A percentile compares a stretch with the other conserved stretches of the same genome.
These are phyloP conservation scores for Theodoxus fluviatilis DNA, from an alignment of 2,888 invertebrate genomes.

Conservation along the genomic window DNA sequence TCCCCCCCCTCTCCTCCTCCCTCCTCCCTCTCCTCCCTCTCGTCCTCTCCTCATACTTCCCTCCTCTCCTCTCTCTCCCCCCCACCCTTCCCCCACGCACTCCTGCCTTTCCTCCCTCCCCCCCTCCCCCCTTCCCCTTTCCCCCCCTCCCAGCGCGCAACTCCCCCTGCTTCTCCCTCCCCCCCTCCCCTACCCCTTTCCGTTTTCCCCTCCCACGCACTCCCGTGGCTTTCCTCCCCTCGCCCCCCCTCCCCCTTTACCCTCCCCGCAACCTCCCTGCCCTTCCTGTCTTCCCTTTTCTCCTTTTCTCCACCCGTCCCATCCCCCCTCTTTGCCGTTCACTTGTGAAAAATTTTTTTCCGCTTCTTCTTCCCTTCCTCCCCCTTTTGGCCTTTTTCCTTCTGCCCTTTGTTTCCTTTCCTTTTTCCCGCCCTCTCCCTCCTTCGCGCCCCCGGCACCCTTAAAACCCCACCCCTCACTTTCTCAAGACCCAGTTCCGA, in stretches of 20 bases:
- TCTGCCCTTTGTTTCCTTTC: no score
- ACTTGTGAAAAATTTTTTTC: no score
- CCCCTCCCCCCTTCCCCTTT: neutral
- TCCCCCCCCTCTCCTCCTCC: conserved; percentile 7
- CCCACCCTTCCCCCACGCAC: neutral
- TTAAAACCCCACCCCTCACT: no score
- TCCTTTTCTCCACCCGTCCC: no score
- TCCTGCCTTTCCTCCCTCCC: conserved; percentile 3
- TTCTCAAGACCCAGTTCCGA: no score
- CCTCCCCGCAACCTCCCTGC: conserved; percentile 2
- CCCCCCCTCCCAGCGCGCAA: neutral
- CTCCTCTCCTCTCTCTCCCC: conserved; percentile 24
- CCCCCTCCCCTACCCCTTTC: neutral
- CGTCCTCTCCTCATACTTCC: conserved; percentile 19
- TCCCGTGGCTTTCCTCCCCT: neutral
- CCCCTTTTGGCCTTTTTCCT: no score
- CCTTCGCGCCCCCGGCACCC: no score
- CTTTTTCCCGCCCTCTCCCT: no score
- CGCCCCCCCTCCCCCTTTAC: neutral
- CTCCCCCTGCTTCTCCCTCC: neutral
- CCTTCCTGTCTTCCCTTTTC: conserved; percentile 12
- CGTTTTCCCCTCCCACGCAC: neutral
- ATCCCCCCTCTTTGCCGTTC: no score
- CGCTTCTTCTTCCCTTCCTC: no score
- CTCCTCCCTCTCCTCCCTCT: conserved; percentile 2